Base-by-base conservation (phyloP, 2,888 invertebrate species). In the Odontocolon sp. region DNA sequence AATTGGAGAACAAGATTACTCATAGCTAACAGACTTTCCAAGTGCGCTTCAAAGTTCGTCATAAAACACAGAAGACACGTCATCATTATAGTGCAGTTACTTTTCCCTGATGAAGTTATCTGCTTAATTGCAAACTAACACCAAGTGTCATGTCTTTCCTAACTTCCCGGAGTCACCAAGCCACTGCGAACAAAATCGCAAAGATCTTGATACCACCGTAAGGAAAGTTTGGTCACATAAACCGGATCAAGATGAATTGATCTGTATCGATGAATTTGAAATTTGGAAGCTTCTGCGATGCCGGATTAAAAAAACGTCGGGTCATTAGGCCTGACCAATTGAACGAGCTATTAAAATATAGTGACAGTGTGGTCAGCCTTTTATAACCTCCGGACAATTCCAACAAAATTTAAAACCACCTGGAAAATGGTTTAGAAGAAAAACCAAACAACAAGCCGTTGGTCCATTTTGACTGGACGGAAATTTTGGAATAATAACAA, bases 131-230 rank as follows among this genome's bases (percentile, higher is more conserved):
- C 21, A 11, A 18, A 36, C n/a, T 8, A 33, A 50, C 38, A 31
- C 23, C 28, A 67, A 71, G 52, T 57, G 76, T 45, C 61, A 76
- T 76, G 76, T 76, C 54, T 36, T 63, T 45, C 38, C 31, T 31
- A 66, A 4, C 31, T 45, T 3, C 23, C 14, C 47, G 18, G 6
- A 31, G 47, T 9, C 40, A 5, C 14, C 16, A 38, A 57, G 14
- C 5, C 28, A 56, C 33, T 50, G 40, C 4, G 26, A 14, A n/a
- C 11, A 18, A 42, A 18, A 21, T 11, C n/a, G 11, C 16, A 2
- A 18, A 42, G 3, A 26, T 21, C 33, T n/a, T 28, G 26, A 59
- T 8, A 21, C 33, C 18, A 71, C 26, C 31, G 18, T 31, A 54
- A 16, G 45, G 3, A 5, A 2, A 31, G 31, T 70, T 66, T 42